Evolutionary conservation across 1,140 invertebrate genomes (phyloP), one percentile per base, ranked within the genome.

Genomic region (Heliconius nattereri): DNA sequence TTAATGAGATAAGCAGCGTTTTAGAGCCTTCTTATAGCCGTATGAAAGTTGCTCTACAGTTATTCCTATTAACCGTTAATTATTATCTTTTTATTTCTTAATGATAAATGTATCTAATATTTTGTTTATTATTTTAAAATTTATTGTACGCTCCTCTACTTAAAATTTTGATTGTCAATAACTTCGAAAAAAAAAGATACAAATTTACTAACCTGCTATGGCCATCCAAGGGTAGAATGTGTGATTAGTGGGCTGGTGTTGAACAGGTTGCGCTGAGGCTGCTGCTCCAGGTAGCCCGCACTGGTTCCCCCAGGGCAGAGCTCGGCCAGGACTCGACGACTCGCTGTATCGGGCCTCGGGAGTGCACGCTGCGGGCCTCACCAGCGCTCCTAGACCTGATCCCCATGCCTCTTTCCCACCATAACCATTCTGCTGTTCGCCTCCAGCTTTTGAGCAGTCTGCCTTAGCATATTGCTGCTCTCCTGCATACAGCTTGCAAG

Each of bases 191-290:
- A 32, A 40, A 40, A 20, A 72, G 11, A 19, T n/a, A 13, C 37
- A 26, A 52, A 19, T 72, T 7, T n/a, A 96, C 97, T 97, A 95
- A 98, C 98, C 98, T 98, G 98, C 98, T 96, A 99, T 98, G 95
- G 98, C 98, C 98, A 99, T 99, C 98, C 98, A 98, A 83, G 98
- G 98, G 95, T 99, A 99, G 95, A 99, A 98, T 89, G 98, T 98
- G 96, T 98, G 98, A 94, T 97, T 98, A 91, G 96, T 96, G 94
- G 97, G 96, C 95, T 98, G 97, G 95, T 98, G 98, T 94, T 98
- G 97, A 91, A 98, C 97, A 85, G 98, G 96, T 94, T 98, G 98
- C 70, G 97, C 96, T 74, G 96, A 96, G 79, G 97, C 96, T 76
- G 97, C 96, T 74, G 97, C 97, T 81, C 97, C 96, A 75, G 97